phyloP scores from a whole-genome alignment of 2,797 vertebrate genomes.

The Myotis myotis region DNA sequence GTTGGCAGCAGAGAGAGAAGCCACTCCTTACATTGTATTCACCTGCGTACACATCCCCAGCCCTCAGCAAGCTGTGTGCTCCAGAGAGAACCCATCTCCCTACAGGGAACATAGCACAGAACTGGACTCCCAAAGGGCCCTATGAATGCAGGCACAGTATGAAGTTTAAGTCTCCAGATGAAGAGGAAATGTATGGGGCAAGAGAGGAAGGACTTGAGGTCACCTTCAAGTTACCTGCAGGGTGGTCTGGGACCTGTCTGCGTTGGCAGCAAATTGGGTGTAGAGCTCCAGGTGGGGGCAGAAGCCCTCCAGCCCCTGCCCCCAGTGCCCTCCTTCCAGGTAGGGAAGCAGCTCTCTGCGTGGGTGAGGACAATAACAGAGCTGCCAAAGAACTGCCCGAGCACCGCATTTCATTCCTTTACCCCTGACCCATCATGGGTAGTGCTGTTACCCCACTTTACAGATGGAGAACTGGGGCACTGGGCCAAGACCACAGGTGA shows the following conservation, averaged over 20 bases:
- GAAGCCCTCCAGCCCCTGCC: slow-evolving; percentile 89
- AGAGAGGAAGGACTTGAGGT: not conserved
- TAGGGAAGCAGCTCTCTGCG: slow-evolving; percentile 86
- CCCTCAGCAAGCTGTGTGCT: not conserved
- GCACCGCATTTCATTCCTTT: not conserved
- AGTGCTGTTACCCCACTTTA: not conserved
- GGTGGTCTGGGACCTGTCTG: slow-evolving; percentile 86
- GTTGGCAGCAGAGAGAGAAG: not conserved
- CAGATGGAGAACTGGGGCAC: not conserved
- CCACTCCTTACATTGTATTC: not conserved
- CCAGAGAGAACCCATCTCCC: not conserved
- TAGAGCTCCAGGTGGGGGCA: slow-evolving; percentile 89
- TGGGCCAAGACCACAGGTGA: not conserved
- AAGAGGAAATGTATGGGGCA: not conserved
- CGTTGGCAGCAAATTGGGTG: slow-evolving; percentile 89
- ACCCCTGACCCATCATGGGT: not conserved
- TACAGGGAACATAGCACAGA: not conserved
- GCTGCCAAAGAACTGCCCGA: not conserved
- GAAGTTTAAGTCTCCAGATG: not conserved
- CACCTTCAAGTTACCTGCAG: slow-evolving; percentile 85
- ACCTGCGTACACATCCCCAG: not conserved
- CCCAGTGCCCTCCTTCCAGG: slow-evolving; percentile 88
- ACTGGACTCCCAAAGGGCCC: not conserved
- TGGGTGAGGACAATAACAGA: not conserved
- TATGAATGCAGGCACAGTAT: not conserved